Base-by-base conservation (phyloP, 2,888 invertebrate genomes). In the Diarsia dahlii region DNA sequence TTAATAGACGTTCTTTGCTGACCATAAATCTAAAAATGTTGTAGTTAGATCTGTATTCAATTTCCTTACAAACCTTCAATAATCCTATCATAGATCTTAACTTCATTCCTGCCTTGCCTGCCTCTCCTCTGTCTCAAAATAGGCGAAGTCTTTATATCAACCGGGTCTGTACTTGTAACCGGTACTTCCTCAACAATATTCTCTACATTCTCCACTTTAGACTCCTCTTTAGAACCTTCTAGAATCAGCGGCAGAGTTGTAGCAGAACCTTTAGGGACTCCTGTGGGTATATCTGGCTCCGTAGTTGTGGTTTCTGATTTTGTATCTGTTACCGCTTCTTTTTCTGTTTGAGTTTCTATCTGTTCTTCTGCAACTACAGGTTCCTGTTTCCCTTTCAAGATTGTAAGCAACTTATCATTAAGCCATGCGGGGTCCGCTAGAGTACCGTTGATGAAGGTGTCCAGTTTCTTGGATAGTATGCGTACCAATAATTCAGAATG, bases 401-500 rank as follows among this genome's bases (percentile, higher is more conserved):
- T 85, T 2, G 90, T 92, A 15, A 95, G 76, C 6, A 96, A 71
- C 82, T 93, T 94, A 75, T 95, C 92, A 88, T 96, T 96, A 6
- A 97, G 85, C 95, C 97, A 97, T 3, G 93, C 90, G 0, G 97
- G 97, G 72, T 97, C 93, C 6, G 97, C 94, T 65, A 97, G 80
- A 20, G 97, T 95, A 46, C 89, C 94, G 54, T 97, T 92, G 75
- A 97, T 93, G 77, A 96, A 97, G 28, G 90, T 91, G 71, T 97
- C 95, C 1, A 98, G 92, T 86, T 96, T 97, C 88, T 97, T 97
- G 0, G 97, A 96, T 68, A 98, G 86, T 80, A 98, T 97, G 58
- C 97, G 96, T 8, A 97, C 95, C 6, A 98, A 91, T 50, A 97
- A 91, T 90, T 97, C 97, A 0, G 97, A 97, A 66, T 97, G 97